Conservation (phyloP, 2,888 invertebrate genomes). For the Brachypterus glaber region DNA sequence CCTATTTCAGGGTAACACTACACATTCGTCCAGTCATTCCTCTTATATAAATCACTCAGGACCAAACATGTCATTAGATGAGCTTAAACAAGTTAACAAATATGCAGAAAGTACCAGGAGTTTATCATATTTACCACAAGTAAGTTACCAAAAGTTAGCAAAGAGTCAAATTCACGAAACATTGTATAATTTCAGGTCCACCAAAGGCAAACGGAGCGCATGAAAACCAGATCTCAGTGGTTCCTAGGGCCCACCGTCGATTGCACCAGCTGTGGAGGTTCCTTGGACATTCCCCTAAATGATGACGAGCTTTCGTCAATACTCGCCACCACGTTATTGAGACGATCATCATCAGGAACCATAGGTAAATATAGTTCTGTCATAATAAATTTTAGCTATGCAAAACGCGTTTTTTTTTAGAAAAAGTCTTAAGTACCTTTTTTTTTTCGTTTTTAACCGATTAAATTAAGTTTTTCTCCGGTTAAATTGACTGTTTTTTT, state of each 20-base stretch:
- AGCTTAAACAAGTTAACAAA: constrained; percentile 75
- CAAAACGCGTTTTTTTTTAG: constrained; percentile 6
- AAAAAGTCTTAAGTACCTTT: constrained; percentile 6
- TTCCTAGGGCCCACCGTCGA: constrained; percentile 67
- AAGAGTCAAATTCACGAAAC: neutral
- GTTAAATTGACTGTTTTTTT: too few species aligned
- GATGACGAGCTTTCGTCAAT: constrained; percentile 38
- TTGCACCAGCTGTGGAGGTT: constrained; percentile 40
- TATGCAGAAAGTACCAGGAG: constrained; percentile 89
- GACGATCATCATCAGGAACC: constrained; percentile 49
- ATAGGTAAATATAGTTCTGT: constrained; percentile 38
- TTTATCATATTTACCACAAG: constrained; percentile 84
- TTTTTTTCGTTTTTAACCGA: too few species aligned
- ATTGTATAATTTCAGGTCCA: constrained; percentile 56
- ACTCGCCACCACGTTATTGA: constrained; percentile 38
- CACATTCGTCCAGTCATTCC: constrained; percentile 64
- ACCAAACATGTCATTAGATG: constrained; percentile 71
- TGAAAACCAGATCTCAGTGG: constrained; percentile 97
- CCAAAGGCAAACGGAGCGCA: constrained; percentile 91
- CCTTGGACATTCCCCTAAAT: constrained; percentile 40
- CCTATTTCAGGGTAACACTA: constrained; percentile 38
- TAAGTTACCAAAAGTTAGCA: constrained; percentile 40
- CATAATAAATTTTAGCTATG: constrained; percentile 4
- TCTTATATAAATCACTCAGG: constrained; percentile 57
- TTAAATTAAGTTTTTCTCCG: too few species aligned